Evolutionary conservation across 2,888 invertebrate genomes (phyloP), one percentile per base, ranked within the genome.

Genomic region (Scaptomyza reducta): DNA sequence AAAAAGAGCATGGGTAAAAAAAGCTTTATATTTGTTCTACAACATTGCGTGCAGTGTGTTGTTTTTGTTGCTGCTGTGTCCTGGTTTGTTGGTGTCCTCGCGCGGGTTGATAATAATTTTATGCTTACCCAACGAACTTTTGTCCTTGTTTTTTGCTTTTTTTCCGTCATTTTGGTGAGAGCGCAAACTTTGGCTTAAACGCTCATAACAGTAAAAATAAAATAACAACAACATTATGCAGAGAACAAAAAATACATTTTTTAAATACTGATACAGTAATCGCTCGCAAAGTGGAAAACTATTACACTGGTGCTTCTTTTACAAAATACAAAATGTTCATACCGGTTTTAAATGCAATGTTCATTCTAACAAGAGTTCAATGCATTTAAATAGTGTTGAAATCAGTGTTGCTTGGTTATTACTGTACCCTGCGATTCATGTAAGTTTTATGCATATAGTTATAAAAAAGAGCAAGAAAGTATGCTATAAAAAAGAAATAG

Each of bases 41-140:
- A 77, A 69, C 77, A 87, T 79, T 81, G 81, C 79, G 86, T 85
- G 74, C 40, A 72, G 51, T 46, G 40, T 18, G 40, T 35, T 29
- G 59, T 38, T 51, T 44, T 44, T 67, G 46, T 33, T 66, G 68
- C 41, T 70, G 41, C 35, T 60, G 47, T 44, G 47, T 44, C 54
- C 65, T 46, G 65, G 45, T 56, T 53, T 55, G 74, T 14, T 51
- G 47, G 53, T 59, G 69, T 65, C 69, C 69, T 65, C 44, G 54
- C 73, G 63, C 58, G 69, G 70, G 79, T 79, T 85, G 86, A 84
- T 85, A 87, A 82, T 83, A 84, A 77, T 84, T 84, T 84, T 77
- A 78, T 85, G 81, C 81, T 83, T 71, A 78, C 74, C 87, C 79
- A 77, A 72, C 82, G 82, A 70, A 72, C 81, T 58, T 71, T 71